Evolutionary conservation across 2,797 vertebrate genomes (phyloP), one percentile per base, ranked within the genome.

Genomic region (Strix occidentalis): DNA sequence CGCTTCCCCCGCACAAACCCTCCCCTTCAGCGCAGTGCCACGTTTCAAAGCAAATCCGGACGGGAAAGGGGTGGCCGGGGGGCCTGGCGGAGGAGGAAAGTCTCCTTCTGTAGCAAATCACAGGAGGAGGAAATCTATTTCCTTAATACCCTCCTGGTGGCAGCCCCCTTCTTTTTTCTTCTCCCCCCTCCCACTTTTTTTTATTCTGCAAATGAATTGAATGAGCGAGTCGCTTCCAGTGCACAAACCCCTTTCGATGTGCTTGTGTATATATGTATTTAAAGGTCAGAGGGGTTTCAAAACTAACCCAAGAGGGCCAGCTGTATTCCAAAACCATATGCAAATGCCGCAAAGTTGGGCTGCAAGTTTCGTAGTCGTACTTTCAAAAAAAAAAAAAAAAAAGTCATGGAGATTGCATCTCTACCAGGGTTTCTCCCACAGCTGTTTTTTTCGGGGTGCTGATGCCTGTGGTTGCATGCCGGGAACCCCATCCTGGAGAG

Each of bases 11-110:
- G 20, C 93, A 2, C 68, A 86, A 84, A 94, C 92, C 95, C 95
- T 96, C 66, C 95, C 96, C 94, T 95, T 94, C 97, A 95, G 76
- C 97, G 60, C 87, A 93, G 96, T 99, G 99, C 99, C 99, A 99
- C 98, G 98, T 99, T 98, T 99, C 98, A 98, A 97, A 98, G 97
- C 97, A 71, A 96, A 97, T 94, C 83, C 96, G 95, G 96, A 84
- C 23, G 81, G 94, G 94, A 95, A 88, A 89, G 96, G 87, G 95
- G 93, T 93, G 92, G 95, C 96, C 80, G 88, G 95, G 96, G 96
- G 93, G 90, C 90, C 94, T 92, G 81, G 87, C 77, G 39, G 71
- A 74, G 89, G 93, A 92, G 93, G 83, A 89, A 89, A 92, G 58
- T 86, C 95, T 89, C 79, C 91, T 88, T 92, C 91, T 90, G 70